These are phyloP conservation scores for Trachymyrmex septentrionalis DNA, from an alignment of 1,140 invertebrate species.

Conservation along the genomic window DNA sequence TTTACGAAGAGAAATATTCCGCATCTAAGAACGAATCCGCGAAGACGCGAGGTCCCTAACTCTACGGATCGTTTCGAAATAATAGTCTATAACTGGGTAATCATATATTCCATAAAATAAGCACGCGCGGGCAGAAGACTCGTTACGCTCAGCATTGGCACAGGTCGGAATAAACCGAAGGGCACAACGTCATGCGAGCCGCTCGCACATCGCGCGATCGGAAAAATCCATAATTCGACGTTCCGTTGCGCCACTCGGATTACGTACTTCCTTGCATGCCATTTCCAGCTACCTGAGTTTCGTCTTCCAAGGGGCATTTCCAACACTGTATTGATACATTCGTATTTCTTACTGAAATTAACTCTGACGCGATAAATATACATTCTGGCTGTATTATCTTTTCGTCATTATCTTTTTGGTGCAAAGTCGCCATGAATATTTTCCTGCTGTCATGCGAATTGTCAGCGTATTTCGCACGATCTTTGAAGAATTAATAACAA, in stretches of 20 bases:
- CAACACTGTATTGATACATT: not conserved
- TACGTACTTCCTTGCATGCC: slow-evolving; percentile 34
- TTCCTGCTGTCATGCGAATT: not conserved
- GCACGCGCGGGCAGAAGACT: not conserved
- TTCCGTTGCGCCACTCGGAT: slow-evolving; percentile 41
- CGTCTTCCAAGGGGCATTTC: not conserved
- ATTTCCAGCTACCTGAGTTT: slow-evolving; percentile 17
- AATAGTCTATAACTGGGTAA: slow-evolving; percentile 54
- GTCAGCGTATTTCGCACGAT: not conserved
- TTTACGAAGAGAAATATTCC: not conserved
- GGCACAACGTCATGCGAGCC: slow-evolving; percentile 54
- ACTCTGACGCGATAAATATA: not conserved
- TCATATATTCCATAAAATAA: slow-evolving; percentile 52
- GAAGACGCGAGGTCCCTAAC: not conserved
- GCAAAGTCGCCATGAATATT: no score
- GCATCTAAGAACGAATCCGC: slow-evolving; percentile 6
- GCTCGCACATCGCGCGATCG: slow-evolving; percentile 70
- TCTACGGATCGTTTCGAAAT: slow-evolving; percentile 37
- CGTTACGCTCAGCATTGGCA: slow-evolving; percentile 38
- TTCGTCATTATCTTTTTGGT: not conserved
- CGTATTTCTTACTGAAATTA: not conserved
- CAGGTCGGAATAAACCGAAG: slow-evolving; percentile 57
- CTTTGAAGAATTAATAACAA: not conserved
- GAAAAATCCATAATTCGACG: slow-evolving; percentile 71
- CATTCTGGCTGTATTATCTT: not conserved